Evolutionary conservation across 2,888 invertebrate species (phyloP), one percentile per base, ranked within the genome.

Genomic region (Acrobeloides nanus): DNA sequence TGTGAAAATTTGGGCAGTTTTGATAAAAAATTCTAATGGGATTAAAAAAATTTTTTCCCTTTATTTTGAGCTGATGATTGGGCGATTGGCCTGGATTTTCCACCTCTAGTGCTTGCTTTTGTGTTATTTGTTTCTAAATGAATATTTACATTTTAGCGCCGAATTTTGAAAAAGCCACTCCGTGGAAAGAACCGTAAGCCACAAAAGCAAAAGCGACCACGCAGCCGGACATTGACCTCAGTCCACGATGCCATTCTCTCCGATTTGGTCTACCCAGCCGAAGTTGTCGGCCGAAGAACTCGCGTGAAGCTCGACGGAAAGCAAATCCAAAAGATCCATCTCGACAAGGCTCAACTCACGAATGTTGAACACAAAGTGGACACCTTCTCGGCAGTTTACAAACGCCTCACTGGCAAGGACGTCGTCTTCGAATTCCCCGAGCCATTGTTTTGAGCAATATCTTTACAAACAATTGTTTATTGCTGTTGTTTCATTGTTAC

Each of bases 361-460:
- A 93, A 90, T 68, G 89, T 97, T 78, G 95, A 95, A 81, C 95
- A 95, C 78, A 97, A 97, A 84, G 90, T 92, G 77, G 64, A 62
- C 76, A 95, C 95, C 58, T 97, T 95, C 80, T 85, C 88, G 72
- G 86, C 90, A 59, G 90, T 97, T 62, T 97, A 97, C 83, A 95
- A 95, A 82, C 92, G 92, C 80, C 81, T 97, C 72, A 97, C 95
- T 70, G 95, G 95, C 68, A 88, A 95, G 76, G 92, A 95, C 80
- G 95, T 97, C 51, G 87, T 84, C 66, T 97, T 97, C 78, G 95
- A 97, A 81, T 97, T 97, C 81, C 93, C 93, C 58, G 95, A 97
- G 81, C 87, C 89, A 56, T 68, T 77, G 57, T 73, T 76, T 70
- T 77, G 73, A 75, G 33, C 39, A n/a, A 8, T 29, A 8, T 8